Base-by-base conservation (phyloP, 2,888 invertebrate genomes). In the Chironomus riparius region DNA sequence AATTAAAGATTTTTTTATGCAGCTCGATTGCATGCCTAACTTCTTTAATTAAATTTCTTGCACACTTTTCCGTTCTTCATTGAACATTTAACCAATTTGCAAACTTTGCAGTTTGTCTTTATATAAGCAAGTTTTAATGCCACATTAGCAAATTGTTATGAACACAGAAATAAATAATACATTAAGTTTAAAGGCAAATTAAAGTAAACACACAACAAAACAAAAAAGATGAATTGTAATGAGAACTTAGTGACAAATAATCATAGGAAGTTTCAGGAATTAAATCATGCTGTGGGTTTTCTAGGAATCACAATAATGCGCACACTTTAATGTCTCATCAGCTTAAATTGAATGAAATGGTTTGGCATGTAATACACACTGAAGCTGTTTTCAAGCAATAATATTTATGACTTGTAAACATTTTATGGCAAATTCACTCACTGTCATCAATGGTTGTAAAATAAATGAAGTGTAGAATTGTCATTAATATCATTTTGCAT, bases 391-490 rank as follows among this genome's bases (percentile, higher is more conserved):
- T 24, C 13, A 18, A 56, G 56, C 65, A 65, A 24, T 65, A 65
- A 21, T 24, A 12, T 12, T 24, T 65, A 65, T 65, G 6, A 24
- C 22, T 65, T 65, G 21, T 65, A 65, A 65, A 65, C 65, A 70
- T 70, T 68, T 38, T 38, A n/a, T 38, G 13, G 24, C 38, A 15
- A 48, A 47, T 28, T 68, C 28, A 68, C 68, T 68, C 68, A 18
- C 68, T 68, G 47, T 38, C 68, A 68, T 68, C 38, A 24, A 38
- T 68, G 24, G 68, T 68, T 68, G 68, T n/a, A n/a, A 15, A 15
- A 70, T 48, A 48, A 70, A 70, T 70, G 70, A 47, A 70, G 48
- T 50, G 70, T 70, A 48, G 65, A 13, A 65, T 70, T 71, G 68
- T 38, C n/a, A 24, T 47, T 47, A 15, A 68, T 68, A 38, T 38